These are phyloP conservation scores for Scyliorhinus canicula DNA, from an alignment of 2,797 vertebrate species.

Conservation along the genomic window DNA sequence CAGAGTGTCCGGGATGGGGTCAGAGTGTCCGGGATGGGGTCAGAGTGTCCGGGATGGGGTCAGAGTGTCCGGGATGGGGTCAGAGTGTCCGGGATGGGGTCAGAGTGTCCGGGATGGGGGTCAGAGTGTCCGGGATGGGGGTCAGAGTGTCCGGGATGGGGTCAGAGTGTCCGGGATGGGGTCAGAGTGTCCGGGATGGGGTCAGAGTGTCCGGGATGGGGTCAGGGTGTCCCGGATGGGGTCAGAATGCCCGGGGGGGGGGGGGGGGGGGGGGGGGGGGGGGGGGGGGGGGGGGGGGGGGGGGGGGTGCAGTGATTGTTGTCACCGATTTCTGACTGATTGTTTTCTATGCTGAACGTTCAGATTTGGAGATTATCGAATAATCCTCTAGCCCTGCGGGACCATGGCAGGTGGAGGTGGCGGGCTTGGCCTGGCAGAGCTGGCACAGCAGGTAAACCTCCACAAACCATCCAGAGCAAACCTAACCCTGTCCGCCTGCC, in stretches of 20 bases:
- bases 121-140: background rate
- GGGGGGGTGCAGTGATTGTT: no score
- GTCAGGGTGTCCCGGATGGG: no score
- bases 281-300: no score
- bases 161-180: no score
- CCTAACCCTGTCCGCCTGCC: no score
- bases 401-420: background rate
- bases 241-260: background rate
- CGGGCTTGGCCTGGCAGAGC: background rate
- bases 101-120: background rate
- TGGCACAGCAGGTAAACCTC: constrained; percentile 1
- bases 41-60: background rate
- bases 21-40: background rate
- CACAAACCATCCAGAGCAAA: no score
- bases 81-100: no score
- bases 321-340: background rate
- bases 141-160: background rate
- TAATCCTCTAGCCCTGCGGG: background rate
- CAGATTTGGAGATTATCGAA: background rate
- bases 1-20: no score
- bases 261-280: background rate
- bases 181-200: no score
- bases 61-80: background rate
- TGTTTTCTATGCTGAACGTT: background rate
- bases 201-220: no score